These are phyloP conservation scores for Crotalus viridis DNA, from an alignment of 2,113 vertebrate genomes.

Conservation along the genomic window DNA sequence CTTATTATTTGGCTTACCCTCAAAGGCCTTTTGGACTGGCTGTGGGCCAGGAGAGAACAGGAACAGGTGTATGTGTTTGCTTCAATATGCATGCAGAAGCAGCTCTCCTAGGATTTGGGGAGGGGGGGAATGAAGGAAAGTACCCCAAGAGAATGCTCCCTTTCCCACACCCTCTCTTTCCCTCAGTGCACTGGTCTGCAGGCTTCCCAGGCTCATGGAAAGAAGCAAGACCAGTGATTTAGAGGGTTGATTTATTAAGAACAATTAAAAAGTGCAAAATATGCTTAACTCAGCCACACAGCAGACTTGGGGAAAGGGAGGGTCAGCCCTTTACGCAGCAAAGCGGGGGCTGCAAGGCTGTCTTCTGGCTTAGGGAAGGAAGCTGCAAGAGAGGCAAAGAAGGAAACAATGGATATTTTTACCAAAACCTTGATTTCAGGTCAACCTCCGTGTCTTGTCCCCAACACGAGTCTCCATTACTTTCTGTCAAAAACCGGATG, in stretches of 20 bases:
- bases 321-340: not conserved
- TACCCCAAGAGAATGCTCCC: not conserved
- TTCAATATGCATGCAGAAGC: not conserved
- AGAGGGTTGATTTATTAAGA: conserved; percentile 69
- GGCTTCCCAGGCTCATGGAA: conserved; percentile 46
- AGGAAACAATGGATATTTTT: not conserved
- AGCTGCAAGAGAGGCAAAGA: not conserved
- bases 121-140: not conserved
- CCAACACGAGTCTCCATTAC: not conserved
- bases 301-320: conserved; percentile 3
- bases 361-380: not conserved
- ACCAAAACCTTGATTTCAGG: not conserved
- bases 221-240: conserved; percentile 66
- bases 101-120: not conserved
- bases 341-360: not conserved
- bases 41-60: not conserved
- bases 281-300: conserved; percentile 68
- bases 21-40: not conserved
- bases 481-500: not conserved
- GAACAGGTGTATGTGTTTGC: not conserved
- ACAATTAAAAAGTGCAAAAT: conserved; percentile 67
- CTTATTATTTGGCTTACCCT: not conserved
- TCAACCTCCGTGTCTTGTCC: not conserved
- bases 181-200: not conserved
- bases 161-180: accelerated